These are phyloP conservation scores for Campoletis raptor DNA, from an alignment of 2,888 invertebrate genomes.

Conservation along the genomic window DNA sequence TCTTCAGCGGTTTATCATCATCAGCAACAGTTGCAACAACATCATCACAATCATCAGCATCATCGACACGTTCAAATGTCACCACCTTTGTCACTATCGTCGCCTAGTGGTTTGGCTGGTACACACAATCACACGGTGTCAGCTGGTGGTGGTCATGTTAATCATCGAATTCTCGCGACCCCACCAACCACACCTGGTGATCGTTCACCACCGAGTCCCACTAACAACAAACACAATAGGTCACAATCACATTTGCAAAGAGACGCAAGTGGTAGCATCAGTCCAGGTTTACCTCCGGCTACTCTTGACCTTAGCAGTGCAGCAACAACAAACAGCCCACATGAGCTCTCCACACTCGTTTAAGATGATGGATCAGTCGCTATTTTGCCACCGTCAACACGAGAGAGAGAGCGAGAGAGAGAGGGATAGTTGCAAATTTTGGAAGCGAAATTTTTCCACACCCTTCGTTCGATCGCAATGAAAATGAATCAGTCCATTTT, in stretches of 20 bases:
- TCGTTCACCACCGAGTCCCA: conserved; percentile 79
- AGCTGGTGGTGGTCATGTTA: conserved; percentile 68
- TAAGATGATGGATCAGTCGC: too few relatives aligned
- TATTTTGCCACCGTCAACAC: too few relatives aligned
- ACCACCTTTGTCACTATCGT: conserved; percentile 74
- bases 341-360: conserved; percentile 90
- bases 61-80: conserved; percentile 77
- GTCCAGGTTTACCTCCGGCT: conserved; percentile 88
- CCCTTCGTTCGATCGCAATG: too few relatives aligned
- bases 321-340: conserved; percentile 88
- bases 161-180: conserved; percentile 76
- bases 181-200: conserved; percentile 83
- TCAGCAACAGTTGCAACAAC: conserved; percentile 65
- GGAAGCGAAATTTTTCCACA: too few relatives aligned
- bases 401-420: too few relatives aligned
- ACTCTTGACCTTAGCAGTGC: conserved; percentile 89
- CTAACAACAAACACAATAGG: conserved; percentile 74
- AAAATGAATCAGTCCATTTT: too few relatives aligned
- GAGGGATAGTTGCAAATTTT: too few relatives aligned
- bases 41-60: conserved; percentile 64
- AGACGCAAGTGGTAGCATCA: conserved; percentile 88
- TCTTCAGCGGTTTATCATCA: conserved; percentile 67
- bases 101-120: conserved; percentile 73
- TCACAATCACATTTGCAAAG: conserved; percentile 78
- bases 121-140: conserved; percentile 77